A percentile compares a stretch with the other conserved stretches of the same genome.
These are phyloP conservation scores for Podarcis lilfordi DNA, from an alignment of 2,797 vertebrate species.

Conservation along the genomic window DNA sequence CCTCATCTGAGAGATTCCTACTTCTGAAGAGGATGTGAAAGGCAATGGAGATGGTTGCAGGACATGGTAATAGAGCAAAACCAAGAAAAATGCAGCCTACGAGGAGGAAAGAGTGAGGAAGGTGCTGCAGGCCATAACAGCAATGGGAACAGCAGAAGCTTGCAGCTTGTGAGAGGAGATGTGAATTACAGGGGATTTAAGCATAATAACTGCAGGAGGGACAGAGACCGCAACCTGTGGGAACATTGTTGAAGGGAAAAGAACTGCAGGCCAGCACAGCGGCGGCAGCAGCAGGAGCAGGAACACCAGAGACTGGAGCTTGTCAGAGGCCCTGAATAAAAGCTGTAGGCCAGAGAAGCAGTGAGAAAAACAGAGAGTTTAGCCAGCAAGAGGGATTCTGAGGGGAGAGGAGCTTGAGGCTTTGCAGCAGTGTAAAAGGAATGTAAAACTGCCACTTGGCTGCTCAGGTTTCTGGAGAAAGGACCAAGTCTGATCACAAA, in stretches of 20 bases:
- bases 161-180: neutral
- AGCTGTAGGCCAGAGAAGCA: constrained; percentile 17
- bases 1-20: neutral
- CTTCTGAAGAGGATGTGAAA: neutral
- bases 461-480: neutral
- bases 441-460: constrained; percentile 14
- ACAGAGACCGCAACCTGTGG: constrained; percentile 28
- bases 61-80: neutral
- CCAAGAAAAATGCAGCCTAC: neutral
- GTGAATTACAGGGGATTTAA: constrained; percentile 25
- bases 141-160: neutral
- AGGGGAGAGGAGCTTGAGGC: constrained; percentile 1
- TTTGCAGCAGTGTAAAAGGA: constrained; percentile 6
- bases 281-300: neutral
- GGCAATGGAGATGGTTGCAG: neutral
- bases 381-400: neutral
- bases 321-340: constrained; percentile 24
- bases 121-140: neutral
- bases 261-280: constrained; percentile 18
- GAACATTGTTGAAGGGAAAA: constrained; percentile 31
- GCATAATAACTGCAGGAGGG: constrained; percentile 9
- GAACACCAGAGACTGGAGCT: constrained; percentile 6
- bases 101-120: neutral
- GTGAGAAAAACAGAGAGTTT: constrained; percentile 12
- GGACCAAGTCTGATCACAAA: neutral